These are phyloP conservation scores for Furcifer pardalis DNA, from an alignment of 2,797 vertebrate species.

Conservation along the genomic window DNA sequence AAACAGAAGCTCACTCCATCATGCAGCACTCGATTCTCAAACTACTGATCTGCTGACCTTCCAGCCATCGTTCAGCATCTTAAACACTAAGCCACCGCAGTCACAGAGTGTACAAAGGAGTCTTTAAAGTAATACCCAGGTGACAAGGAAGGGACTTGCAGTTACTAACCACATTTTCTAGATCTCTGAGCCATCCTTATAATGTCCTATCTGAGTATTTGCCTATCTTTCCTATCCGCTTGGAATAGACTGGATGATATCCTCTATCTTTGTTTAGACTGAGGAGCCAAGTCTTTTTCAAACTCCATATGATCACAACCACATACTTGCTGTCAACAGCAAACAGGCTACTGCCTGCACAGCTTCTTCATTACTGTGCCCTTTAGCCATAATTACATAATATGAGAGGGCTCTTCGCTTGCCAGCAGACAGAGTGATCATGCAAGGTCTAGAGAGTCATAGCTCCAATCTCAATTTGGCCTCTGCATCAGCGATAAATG, in stretches of 20 bases:
- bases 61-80: too few relatives aligned
- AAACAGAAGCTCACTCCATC: too few relatives aligned
- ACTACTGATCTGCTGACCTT: too few relatives aligned
- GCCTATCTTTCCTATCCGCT: background rate
- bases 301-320: slow-evolving; percentile 56
- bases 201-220: fast-evolving
- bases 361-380: slow-evolving; percentile 65
- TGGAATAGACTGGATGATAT: slow-evolving; percentile 13
- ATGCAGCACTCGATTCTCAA: too few relatives aligned
- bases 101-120: background rate
- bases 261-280: slow-evolving; percentile 30
- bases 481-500: slow-evolving; percentile 66
- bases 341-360: slow-evolving; percentile 67
- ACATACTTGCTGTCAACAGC: slow-evolving; percentile 59
- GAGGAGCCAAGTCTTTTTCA: slow-evolving; percentile 45
- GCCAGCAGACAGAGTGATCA: slow-evolving; percentile 70
- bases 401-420: slow-evolving; percentile 66
- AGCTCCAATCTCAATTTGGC: slow-evolving; percentile 58
- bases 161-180: background rate
- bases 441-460: slow-evolving; percentile 65
- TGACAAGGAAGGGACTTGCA: background rate
- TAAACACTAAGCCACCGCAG: too few relatives aligned
- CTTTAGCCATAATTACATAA: slow-evolving; percentile 71
- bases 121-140: background rate
- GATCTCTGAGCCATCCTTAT: background rate